These are phyloP conservation scores for Tringa solitaria DNA, from an alignment of 2,113 vertebrate species.

Conservation along the genomic window DNA sequence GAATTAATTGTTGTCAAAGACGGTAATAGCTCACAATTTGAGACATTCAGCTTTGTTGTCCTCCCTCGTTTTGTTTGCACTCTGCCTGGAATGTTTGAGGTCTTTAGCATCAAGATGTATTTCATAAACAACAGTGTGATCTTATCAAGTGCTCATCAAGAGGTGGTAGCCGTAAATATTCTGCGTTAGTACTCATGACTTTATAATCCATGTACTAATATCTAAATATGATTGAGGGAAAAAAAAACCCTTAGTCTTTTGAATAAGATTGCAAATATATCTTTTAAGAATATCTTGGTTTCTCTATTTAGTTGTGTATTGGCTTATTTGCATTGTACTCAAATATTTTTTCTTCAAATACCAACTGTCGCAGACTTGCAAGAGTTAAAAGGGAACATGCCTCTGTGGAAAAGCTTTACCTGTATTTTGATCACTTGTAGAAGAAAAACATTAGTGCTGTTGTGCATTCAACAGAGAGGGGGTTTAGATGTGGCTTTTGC, in stretches of 20 bases:
- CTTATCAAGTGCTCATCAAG: neutral
- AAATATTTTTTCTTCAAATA: neutral
- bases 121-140: neutral
- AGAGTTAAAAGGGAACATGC: neutral
- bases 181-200: neutral
- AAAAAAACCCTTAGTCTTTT: neutral
- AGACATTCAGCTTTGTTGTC: neutral
- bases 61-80: neutral
- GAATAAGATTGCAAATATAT: neutral
- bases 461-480: fast-evolving
- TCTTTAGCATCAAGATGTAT: neutral
- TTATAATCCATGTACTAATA: neutral
- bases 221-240: neutral
- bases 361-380: neutral
- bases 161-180: neutral
- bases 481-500: fast-evolving
- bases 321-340: neutral
- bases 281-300: neutral
- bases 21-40: neutral
- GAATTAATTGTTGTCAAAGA: neutral
- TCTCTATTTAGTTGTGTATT: neutral
- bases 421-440: fast-evolving
- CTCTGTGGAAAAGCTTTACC: neutral
- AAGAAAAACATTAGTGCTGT: neutral
- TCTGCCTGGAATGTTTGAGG: neutral